phyloP scores from a whole-genome alignment of 2,888 invertebrate species.

The Caenorhabditis sp. region DNA sequence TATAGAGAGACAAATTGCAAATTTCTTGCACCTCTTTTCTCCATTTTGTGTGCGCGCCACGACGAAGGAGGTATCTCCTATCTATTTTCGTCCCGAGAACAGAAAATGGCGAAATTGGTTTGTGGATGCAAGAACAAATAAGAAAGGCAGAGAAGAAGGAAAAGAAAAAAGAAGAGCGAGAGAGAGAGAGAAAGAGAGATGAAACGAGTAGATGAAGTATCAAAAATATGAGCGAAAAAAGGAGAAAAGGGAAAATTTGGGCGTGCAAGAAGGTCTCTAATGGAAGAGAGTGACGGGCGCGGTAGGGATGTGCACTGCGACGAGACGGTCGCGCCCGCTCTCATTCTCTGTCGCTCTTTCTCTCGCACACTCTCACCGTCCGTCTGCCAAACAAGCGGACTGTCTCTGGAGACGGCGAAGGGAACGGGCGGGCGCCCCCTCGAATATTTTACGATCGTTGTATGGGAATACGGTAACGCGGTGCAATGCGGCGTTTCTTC shows the following conservation, averaged over 20 bases:
- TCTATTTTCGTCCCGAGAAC: not conserved
- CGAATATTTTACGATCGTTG: not conserved
- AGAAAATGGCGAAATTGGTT: not conserved
- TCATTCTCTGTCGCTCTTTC: not conserved
- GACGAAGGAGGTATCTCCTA: no score
- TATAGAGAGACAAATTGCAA: not conserved
- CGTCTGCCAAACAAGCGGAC: slow-evolving; percentile 3
- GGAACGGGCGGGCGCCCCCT: not conserved
- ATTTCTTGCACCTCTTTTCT: not conserved
- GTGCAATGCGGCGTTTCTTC: no score
- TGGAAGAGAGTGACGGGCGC: not conserved
- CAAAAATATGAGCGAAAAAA: not conserved
- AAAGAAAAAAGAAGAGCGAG: not conserved
- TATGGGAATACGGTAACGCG: no score
- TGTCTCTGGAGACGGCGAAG: not conserved
- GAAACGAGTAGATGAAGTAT: no score
- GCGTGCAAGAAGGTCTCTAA: not conserved
- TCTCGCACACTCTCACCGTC: not conserved
- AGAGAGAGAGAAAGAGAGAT: not conserved
- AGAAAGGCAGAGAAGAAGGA: not conserved
- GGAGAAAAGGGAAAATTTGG: not conserved
- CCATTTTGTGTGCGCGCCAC: not conserved
- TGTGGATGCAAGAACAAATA: not conserved
- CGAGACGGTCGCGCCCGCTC: not conserved
- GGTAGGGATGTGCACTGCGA: not conserved